Evolutionary conservation across 1,140 invertebrate genomes (phyloP).

Genomic region (Arctopsyche grandis): DNA sequence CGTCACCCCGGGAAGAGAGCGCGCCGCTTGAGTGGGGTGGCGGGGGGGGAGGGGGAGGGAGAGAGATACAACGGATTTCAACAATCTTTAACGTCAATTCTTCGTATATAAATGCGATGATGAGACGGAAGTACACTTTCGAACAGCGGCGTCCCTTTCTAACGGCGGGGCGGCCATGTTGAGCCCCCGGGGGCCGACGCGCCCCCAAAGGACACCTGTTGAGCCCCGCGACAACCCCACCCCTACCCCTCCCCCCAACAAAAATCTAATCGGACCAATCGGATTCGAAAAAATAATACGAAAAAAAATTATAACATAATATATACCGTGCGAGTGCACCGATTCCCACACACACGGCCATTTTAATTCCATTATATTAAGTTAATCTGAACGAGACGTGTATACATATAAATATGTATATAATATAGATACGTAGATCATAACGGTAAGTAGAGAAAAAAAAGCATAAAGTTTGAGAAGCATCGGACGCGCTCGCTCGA

Average conservation of each 20-base stretch:
- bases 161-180: neutral
- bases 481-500: neutral
- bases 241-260: neutral
- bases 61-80: neutral
- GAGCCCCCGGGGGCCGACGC: neutral
- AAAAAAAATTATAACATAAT: neutral
- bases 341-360: constrained; percentile 7
- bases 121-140: too few relatives aligned
- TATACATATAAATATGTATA: constrained; percentile 12
- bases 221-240: neutral
- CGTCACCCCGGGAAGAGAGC: neutral
- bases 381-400: neutral
- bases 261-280: neutral
- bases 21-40: neutral
- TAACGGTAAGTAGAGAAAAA: too few relatives aligned
- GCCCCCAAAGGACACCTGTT: constrained; percentile 22
- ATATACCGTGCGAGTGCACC: neutral
- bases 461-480: neutral
- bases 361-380: too few relatives aligned
- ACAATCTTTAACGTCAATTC: too few relatives aligned
- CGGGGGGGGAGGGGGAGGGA: neutral
- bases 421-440: neutral
- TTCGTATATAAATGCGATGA: too few relatives aligned
- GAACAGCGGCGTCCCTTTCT: too few relatives aligned
- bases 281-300: neutral